Base-by-base conservation (phyloP, 2,888 invertebrate species). In the Leptinotarsa haldemani region DNA sequence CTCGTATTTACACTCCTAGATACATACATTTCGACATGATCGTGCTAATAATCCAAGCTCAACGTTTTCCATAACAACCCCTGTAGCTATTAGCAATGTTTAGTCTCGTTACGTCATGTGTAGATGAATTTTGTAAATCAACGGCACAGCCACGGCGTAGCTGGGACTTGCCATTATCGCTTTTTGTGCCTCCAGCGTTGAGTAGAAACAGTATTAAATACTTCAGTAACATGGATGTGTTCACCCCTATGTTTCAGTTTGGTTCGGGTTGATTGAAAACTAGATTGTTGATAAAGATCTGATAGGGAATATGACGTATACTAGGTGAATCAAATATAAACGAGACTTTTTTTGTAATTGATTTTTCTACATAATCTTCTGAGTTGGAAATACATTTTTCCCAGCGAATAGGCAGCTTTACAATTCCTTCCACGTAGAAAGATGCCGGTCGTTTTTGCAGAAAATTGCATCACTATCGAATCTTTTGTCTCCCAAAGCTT, bases 71-170 rank as follows among this genome's bases (percentile, higher is more conserved):
- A 30, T 65, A 69, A 72, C 70, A 56, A 64, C 61, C 70, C 50
- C 70, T 70, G 64, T 72, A 70, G 70, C 73, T 65, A 67, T 70
- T 70, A 70, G 76, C 74, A 71, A 72, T 74, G 66, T 70, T 61
- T 66, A 65, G 75, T 69, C 67, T 22, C 65, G 50, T 56, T 63
- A 74, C 73, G 69, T 74, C 73, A 73, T 73, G 47, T 65, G 65
- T 69, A 74, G 65, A 53, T 73, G 73, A 71, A 77, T 73, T 77
- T 74, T 71, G 71, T 66, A 70, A 65, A 65, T 72, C 65, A 18
- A 52, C 53, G 61, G 72, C 67, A 66, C 69, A 73, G 30, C n/a
- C 67, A 70, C 58, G 30, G 71, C 63, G 65, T 68, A 67, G 63
- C 30, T 58, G 25, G 66, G 65, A 70, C 30, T n/a, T 48, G 48